Percentiles rank a stretch among this genome's conserved stretches.
These are phyloP conservation scores for Mythimna pallens DNA, from an alignment of 2,888 invertebrate species.

Conservation along the genomic window DNA sequence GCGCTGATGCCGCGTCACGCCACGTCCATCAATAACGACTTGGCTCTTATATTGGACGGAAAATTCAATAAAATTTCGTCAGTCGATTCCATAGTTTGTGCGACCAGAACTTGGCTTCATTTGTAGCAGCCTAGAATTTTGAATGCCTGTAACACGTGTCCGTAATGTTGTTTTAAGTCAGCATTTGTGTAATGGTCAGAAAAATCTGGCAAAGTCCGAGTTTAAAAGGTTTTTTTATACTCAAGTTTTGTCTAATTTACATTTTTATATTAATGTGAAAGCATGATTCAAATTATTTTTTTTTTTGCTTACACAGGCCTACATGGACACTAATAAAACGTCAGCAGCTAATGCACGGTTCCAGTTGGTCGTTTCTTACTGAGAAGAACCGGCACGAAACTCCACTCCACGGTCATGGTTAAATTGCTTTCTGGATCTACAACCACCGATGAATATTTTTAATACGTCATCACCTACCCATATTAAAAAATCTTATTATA, in stretches of 20 bases:
- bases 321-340: too few species aligned
- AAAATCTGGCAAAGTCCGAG: conserved; percentile 9
- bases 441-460: too few species aligned
- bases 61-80: conserved; percentile 88
- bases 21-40: conserved; percentile 83
- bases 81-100: conserved; percentile 82
- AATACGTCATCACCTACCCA: too few species aligned
- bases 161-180: conserved; percentile 50
- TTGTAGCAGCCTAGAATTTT: conserved; percentile 58
- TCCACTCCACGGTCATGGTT: too few species aligned
- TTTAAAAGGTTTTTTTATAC: background rate
- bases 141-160: conserved; percentile 50
- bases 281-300: too few species aligned
- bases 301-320: too few species aligned
- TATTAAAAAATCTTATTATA: too few species aligned
- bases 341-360: too few species aligned
- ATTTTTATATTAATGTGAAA: background rate
- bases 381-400: too few species aligned
- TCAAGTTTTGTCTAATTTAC: background rate
- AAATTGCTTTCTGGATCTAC: too few species aligned
- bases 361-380: too few species aligned
- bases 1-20: conserved; percentile 78
- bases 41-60: conserved; percentile 83
- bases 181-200: conserved; percentile 33
- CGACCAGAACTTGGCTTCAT: conserved; percentile 59